These are phyloP conservation scores for Macropodus opercularis DNA, from an alignment of 2,797 vertebrate species.

Conservation along the genomic window DNA sequence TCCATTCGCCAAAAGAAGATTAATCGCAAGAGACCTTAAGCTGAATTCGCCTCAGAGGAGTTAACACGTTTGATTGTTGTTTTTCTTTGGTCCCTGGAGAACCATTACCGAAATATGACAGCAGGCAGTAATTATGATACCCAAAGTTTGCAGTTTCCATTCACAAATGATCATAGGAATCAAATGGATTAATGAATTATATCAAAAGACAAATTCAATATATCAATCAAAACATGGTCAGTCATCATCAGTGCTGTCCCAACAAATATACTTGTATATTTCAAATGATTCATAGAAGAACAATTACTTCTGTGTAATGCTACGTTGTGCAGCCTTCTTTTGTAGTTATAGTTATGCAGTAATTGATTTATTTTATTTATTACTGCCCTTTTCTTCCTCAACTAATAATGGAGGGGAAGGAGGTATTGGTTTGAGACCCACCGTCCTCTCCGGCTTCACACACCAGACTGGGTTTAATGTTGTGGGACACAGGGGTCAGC, in stretches of 20 bases:
- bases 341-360: neutral
- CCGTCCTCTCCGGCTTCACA: neutral
- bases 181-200: too few relatives aligned
- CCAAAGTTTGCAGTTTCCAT: neutral
- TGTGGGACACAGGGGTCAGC: too few relatives aligned
- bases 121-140: neutral
- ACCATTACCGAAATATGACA: neutral
- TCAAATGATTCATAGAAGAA: too few relatives aligned
- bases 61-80: neutral
- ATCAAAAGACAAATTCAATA: too few relatives aligned
- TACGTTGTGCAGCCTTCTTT: too few relatives aligned
- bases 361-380: neutral
- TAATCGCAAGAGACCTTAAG: neutral
- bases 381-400: neutral
- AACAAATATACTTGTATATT: too few relatives aligned
- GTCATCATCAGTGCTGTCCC: too few relatives aligned
- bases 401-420: neutral
- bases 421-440: constrained; percentile 1
- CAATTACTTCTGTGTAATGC: too few relatives aligned
- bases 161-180: neutral
- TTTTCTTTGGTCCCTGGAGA: neutral
- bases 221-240: too few relatives aligned
- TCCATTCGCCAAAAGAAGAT: neutral
- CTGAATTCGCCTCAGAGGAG: neutral
- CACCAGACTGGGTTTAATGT: too few relatives aligned